Evolutionary conservation across 2,797 vertebrate species (phyloP), one percentile per base, ranked within the genome.

Genomic region (Scolopax rusticola): DNA sequence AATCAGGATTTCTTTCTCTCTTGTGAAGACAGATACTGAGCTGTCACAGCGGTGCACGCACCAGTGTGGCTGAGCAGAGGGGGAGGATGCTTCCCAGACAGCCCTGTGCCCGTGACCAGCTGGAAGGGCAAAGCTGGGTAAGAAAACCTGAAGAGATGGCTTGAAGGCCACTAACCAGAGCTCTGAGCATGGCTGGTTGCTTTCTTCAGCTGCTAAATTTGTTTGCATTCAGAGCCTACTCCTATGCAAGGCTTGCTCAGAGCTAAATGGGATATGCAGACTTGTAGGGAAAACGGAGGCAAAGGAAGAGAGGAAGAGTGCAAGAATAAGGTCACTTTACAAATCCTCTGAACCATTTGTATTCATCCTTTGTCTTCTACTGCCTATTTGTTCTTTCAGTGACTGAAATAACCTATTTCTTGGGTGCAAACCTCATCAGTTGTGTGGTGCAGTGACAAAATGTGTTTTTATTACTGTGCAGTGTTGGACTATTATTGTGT

Each of bases 331-430:
- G 54, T 32, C 57, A 59, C 36, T 73, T 76, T 43, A 54, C 15
- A 81, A 86, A 76, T 63, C 19, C 28, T 47, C 19, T 2, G 3
- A 73, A 60, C 27, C 32, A 87, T 84, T 79, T 43, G 15, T 74
- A 94, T 84, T 82, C 45, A 64, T 75, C 19, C 11, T 87, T 84
- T 80, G 40, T 74, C 74, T 91, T 70, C 67, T 41, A 56, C 1
- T 5, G 4, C 16, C 32, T 82, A 36, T 48, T 76, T 79, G 28
- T 77, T 80, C 63, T 84, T 82, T 65, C 60, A 61, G 68, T 21
- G 59, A 75, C 30, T 73, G 84, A 90, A 94, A 81, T 21, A 90
- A 45, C 15, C 12, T 61, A 41, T 76, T 93, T 70, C 59, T 90
- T 2, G 0, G 30, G 70, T 79, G 36, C 43, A 79, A 91, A 87